Conservation (phyloP, 1,140 invertebrate species). For the Pararge aegeria region DNA sequence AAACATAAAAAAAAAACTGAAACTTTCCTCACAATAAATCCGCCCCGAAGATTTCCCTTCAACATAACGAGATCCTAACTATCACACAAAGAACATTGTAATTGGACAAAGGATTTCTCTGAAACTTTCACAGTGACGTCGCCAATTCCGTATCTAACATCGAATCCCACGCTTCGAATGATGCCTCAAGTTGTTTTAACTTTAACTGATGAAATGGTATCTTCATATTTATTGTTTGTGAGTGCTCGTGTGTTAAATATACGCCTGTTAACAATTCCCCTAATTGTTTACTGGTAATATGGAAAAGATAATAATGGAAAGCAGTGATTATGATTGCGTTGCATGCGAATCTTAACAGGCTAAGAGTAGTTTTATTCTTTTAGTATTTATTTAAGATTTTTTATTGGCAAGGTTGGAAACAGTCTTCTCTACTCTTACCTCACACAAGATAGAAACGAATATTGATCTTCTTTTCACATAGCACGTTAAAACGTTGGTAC, state of each 20-base stretch:
- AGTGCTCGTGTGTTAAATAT: background rate
- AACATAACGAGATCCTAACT: constrained; percentile 6
- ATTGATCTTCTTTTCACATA: too few species aligned
- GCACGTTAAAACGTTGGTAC: too few species aligned
- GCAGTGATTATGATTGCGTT: too few species aligned
- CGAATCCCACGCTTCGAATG: constrained; percentile 32
- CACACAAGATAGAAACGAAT: too few species aligned
- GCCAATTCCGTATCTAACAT: constrained; percentile 22
- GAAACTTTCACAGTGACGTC: constrained; percentile 32
- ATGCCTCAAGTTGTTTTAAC: constrained; percentile 13
- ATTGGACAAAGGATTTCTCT: constrained; percentile 29
- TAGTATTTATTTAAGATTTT: too few species aligned
- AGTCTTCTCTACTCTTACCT: too few species aligned
- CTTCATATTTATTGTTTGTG: constrained; percentile 9
- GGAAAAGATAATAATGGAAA: background rate
- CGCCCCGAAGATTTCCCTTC: background rate
- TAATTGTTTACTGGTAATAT: background rate
- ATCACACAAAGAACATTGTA: constrained; percentile 27
- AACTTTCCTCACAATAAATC: background rate
- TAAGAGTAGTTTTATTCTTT: too few species aligned
- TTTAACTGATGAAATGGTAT: constrained; percentile 25
- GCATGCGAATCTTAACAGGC: too few species aligned
- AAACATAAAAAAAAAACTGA: too few species aligned
- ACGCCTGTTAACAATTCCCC: background rate
- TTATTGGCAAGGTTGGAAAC: too few species aligned